Conservation (phyloP, 1,140 invertebrate species). For the Tenebrio molitor region DNA sequence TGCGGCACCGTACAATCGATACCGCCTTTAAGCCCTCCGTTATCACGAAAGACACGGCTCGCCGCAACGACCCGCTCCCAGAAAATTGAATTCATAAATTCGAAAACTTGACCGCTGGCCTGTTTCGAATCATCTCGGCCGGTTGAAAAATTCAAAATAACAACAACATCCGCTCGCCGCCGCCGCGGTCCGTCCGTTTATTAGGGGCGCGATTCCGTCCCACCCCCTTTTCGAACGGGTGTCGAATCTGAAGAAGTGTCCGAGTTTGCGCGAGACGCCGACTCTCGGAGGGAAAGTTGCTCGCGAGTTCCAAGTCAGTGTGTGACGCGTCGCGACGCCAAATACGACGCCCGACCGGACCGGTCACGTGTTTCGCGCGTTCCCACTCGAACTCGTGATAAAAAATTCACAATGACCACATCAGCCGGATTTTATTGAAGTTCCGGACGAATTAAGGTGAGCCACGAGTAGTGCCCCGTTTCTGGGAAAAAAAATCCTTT, state of each 20-base stretch:
- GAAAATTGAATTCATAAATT: too few relatives aligned
- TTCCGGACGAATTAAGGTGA: background rate
- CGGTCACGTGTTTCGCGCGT: slow-evolving; percentile 12
- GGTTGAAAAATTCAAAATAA: too few relatives aligned
- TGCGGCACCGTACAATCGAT: background rate
- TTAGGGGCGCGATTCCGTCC: background rate
- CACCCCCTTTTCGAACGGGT: background rate
- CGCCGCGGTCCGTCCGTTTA: too few relatives aligned
- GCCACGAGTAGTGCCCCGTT: too few relatives aligned
- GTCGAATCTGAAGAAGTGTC: background rate
- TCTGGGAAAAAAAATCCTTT: too few relatives aligned
- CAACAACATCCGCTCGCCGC: too few relatives aligned
- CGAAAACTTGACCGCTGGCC: too few relatives aligned
- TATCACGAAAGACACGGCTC: background rate
- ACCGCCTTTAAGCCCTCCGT: background rate
- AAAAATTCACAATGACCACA: background rate
- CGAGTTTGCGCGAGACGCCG: background rate
- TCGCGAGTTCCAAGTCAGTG: slow-evolving; percentile 13
- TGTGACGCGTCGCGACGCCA: slow-evolving; percentile 17
- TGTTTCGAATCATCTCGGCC: too few relatives aligned
- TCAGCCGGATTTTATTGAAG: background rate
- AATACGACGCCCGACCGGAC: background rate
- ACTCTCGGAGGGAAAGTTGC: slow-evolving; percentile 2
- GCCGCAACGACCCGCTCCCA: background rate
- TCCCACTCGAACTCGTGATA: background rate